Evolutionary conservation across 2,797 vertebrate genomes (phyloP).

Genomic region (Sebastes taczanowskii): DNA sequence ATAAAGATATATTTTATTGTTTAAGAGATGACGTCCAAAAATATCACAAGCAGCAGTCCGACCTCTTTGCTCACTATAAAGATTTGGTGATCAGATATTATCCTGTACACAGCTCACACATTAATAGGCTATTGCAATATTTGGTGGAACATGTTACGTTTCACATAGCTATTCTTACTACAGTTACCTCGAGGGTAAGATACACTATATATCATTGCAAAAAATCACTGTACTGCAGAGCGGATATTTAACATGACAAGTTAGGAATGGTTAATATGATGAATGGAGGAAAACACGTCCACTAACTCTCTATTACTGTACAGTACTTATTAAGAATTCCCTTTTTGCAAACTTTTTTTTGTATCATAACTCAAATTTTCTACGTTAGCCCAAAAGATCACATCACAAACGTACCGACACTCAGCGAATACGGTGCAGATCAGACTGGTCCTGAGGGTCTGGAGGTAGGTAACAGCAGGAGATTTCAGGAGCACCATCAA

Average conservation of each 20-base stretch:
- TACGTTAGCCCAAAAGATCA: slow-evolving; percentile 33
- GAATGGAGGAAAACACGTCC: neutral
- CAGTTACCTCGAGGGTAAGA: slow-evolving; percentile 12
- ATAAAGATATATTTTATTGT: slow-evolving; percentile 54
- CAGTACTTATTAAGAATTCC: slow-evolving; percentile 21
- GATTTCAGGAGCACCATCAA: slow-evolving; percentile 51
- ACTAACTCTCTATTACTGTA: slow-evolving; percentile 24
- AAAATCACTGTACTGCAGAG: slow-evolving; percentile 16
- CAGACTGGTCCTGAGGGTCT: slow-evolving; percentile 75
- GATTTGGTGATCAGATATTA: slow-evolving; percentile 13
- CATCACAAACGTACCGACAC: slow-evolving; percentile 24
- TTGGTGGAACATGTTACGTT: slow-evolving; percentile 36
- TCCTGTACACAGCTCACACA: slow-evolving; percentile 32
- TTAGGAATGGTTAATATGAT: slow-evolving; percentile 20
- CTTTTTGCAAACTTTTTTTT: slow-evolving; percentile 29
- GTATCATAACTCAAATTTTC: slow-evolving; percentile 11
- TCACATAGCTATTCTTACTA: slow-evolving; percentile 30
- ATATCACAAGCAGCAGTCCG: slow-evolving; percentile 22
- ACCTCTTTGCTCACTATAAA: neutral
- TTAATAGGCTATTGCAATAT: slow-evolving; percentile 39
- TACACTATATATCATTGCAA: neutral
- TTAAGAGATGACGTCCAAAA: slow-evolving; percentile 33
- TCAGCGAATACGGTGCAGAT: slow-evolving; percentile 58
- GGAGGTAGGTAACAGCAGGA: slow-evolving; percentile 74
- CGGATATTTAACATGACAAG: slow-evolving; percentile 28